Evolutionary conservation across 2,113 vertebrate genomes (phyloP).

Genomic region (Phalacrocorax pelagicus): DNA sequence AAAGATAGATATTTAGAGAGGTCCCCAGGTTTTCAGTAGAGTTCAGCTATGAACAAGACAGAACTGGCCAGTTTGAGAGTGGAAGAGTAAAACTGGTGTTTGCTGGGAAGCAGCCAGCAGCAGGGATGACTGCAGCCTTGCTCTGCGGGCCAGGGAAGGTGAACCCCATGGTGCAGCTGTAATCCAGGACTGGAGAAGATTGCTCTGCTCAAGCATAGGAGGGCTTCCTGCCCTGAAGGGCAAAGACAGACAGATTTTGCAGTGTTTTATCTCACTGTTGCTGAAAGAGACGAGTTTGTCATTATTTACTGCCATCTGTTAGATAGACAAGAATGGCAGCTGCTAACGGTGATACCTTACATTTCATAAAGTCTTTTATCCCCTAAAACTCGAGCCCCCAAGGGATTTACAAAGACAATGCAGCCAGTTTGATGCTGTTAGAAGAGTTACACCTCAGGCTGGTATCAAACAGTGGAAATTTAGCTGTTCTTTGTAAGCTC

Average conservation of each 20-base stretch:
- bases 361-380: background rate
- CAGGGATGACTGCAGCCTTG: background rate
- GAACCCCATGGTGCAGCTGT: rapidly evolving
- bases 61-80: background rate
- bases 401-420: background rate
- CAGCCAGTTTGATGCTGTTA: background rate
- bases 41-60: background rate
- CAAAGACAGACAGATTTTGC: background rate
- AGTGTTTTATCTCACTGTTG: background rate
- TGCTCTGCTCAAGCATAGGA: rapidly evolving
- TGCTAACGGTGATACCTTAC: background rate
- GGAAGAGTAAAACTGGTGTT: background rate
- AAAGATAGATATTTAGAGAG: background rate
- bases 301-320: constrained; percentile 29
- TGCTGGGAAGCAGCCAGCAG: background rate
- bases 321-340: background rate
- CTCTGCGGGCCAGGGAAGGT: background rate
- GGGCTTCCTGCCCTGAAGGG: background rate
- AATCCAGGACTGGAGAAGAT: rapidly evolving
- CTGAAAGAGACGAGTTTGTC: background rate
- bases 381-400: background rate
- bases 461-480: background rate
- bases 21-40: background rate
- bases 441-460: background rate
- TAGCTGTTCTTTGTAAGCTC: background rate